A percentile compares a stretch with the other conserved stretches of the same genome.
Conservation (phyloP, 2,888 invertebrate species). For the Pseudeuparius sepicola region DNA sequence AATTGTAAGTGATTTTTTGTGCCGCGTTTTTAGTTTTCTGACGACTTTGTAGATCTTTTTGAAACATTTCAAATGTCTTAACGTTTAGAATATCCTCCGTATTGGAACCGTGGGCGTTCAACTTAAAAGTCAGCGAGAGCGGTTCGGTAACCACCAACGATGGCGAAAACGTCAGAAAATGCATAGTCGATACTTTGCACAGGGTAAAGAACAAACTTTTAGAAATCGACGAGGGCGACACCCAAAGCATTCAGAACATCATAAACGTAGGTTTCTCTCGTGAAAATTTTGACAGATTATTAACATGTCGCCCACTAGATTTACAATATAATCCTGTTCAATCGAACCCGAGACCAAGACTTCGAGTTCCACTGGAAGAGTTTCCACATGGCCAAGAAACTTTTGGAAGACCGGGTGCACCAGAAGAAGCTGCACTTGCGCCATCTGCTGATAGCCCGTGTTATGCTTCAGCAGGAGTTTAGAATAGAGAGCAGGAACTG, state of each 20-base stretch:
- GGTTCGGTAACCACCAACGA: constrained; percentile 44
- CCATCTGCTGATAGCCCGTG: constrained; percentile 55
- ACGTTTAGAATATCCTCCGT: constrained; percentile 46
- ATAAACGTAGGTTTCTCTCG: constrained; percentile 35
- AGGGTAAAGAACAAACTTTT: constrained; percentile 56
- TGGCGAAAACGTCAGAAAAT: constrained; percentile 59
- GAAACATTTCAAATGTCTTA: constrained; percentile 10
- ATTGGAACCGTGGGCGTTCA: constrained; percentile 45
- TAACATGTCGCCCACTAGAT: too few species aligned
- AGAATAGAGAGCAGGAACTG: constrained; percentile 39
- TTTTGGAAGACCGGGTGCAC: constrained; percentile 53
- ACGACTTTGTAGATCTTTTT: background rate
- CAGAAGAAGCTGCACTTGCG: constrained; percentile 51
- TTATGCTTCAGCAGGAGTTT: constrained; percentile 55
- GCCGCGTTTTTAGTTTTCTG: constrained; percentile 13
- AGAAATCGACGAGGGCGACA: constrained; percentile 64
- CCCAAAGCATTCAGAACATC: constrained; percentile 51
- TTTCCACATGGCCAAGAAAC: constrained; percentile 51
- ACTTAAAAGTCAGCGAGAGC: constrained; percentile 41
- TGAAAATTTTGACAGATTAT: too few species aligned
- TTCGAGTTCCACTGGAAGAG: constrained; percentile 58
- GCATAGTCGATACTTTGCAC: constrained; percentile 50
- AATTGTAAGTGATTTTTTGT: constrained; percentile 45
- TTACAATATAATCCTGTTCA: constrained; percentile 53
- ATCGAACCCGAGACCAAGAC: constrained; percentile 44